Percentiles rank a stretch among this genome's conserved stretches.
phyloP scores from a whole-genome alignment of 2,888 invertebrate genomes.

The Clunio marinus region DNA sequence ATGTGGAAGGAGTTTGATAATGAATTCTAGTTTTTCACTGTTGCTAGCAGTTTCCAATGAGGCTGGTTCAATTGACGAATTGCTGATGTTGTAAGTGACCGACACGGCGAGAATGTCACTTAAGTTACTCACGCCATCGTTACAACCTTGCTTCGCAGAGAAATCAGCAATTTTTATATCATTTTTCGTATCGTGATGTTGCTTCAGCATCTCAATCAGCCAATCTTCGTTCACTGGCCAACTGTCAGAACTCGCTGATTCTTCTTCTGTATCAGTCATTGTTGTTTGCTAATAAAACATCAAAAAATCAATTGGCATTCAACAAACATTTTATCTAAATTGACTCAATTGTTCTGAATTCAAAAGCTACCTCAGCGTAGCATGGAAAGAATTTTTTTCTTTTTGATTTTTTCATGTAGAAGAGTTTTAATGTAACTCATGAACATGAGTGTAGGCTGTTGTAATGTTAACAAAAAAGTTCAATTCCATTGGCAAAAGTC shows the following conservation, averaged over 20 bases:
- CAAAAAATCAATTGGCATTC: neutral
- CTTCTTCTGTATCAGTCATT: conserved; percentile 45
- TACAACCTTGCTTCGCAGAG: conserved; percentile 57
- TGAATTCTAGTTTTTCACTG: conserved; percentile 53
- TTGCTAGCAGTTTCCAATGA: conserved; percentile 39
- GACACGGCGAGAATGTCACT: conserved; percentile 74
- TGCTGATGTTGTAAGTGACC: conserved; percentile 56
- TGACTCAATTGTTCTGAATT: too few species aligned
- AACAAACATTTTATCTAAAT: too few species aligned
- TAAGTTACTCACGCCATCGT: conserved; percentile 67
- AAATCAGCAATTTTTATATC: conserved; percentile 49
- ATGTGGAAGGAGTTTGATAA: conserved; percentile 71
- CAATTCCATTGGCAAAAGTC: too few species aligned
- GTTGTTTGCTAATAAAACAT: neutral
- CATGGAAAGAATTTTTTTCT: too few species aligned
- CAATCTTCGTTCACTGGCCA: conserved; percentile 45
- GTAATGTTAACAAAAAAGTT: too few species aligned
- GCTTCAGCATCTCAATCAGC: conserved; percentile 43
- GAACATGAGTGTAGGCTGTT: too few species aligned
- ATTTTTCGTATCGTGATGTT: conserved; percentile 43
- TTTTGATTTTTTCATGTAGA: too few species aligned
- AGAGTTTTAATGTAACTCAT: too few species aligned
- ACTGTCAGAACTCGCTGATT: conserved; percentile 42
- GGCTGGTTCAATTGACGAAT: conserved; percentile 5
- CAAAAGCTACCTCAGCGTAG: too few species aligned